Evolutionary conservation across 2,797 vertebrate genomes (phyloP).

Genomic region (Podarcis siculus): DNA sequence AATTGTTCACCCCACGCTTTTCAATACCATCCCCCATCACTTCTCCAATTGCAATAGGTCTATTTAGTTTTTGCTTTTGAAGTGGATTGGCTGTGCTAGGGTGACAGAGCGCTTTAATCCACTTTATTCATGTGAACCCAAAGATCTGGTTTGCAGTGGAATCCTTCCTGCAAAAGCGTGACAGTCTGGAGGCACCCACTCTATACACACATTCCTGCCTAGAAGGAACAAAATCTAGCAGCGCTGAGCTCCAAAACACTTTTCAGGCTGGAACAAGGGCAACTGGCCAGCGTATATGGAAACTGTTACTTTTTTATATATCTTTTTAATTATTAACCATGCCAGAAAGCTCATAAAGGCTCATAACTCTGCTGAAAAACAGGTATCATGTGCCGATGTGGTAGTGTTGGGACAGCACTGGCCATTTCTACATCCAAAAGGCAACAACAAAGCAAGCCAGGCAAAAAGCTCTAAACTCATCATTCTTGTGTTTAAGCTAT

Average conservation of each 20-base stretch:
- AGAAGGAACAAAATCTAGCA: background rate
- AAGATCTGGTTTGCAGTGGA: too few species aligned
- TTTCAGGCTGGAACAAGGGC: conserved; percentile 34
- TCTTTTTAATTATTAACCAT: conserved; percentile 24
- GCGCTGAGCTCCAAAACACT: background rate
- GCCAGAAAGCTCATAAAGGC: conserved; percentile 35
- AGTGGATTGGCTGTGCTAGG: too few species aligned
- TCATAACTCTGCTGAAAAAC: conserved; percentile 52
- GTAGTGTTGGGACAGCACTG: conserved; percentile 38
- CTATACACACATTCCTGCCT: conserved; percentile 12
- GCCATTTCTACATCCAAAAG: conserved; percentile 9
- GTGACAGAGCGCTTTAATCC: too few species aligned
- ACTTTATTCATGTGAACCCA: too few species aligned
- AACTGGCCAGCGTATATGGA: conserved; percentile 20
- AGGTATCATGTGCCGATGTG: conserved; percentile 63
- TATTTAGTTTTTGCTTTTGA: too few species aligned
- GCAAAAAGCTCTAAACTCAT: background rate
- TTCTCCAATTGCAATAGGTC: too few species aligned
- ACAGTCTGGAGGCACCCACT: background rate
- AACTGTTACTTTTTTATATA: conserved; percentile 50
- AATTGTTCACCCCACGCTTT: too few species aligned
- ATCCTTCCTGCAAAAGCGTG: background rate
- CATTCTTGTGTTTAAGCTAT: background rate
- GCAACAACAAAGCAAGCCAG: background rate
- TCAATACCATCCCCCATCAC: too few species aligned